Percentiles rank a stretch among this genome's conserved stretches.
These are phyloP conservation scores for Dendronephthya gigantea DNA, from an alignment of 64 coral and sea anemone genomes.

Conservation along the genomic window DNA sequence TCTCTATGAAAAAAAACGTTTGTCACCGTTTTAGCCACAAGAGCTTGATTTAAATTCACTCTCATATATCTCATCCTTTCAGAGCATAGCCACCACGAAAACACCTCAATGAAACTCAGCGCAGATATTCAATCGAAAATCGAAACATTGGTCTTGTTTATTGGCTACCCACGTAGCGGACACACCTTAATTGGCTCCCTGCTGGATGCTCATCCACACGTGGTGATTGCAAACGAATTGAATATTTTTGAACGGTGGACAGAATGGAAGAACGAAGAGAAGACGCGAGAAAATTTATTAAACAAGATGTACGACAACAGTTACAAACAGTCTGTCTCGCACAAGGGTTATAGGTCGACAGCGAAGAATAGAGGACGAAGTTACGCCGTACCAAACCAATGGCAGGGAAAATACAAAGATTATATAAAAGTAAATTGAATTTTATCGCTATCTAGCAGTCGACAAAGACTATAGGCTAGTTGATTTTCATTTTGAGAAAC, in stretches of 20 bases:
- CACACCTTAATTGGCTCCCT: slow-evolving; percentile 76
- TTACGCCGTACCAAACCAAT: slow-evolving; percentile 64
- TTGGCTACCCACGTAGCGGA: slow-evolving; percentile 82
- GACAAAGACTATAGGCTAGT: no score
- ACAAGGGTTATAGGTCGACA: slow-evolving; percentile 36
- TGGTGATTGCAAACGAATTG: slow-evolving; percentile 73
- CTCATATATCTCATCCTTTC: no score
- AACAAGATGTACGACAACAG: slow-evolving; percentile 70
- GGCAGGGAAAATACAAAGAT: slow-evolving; percentile 61
- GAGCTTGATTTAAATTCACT: no score
- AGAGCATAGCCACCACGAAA: no score
- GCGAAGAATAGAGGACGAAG: background rate
- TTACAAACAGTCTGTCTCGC: background rate
- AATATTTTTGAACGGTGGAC: slow-evolving; percentile 58
- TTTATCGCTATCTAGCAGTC: no score
- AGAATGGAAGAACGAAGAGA: slow-evolving; percentile 34
- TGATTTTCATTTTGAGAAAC: no score
- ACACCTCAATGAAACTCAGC: background rate
- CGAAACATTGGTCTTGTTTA: slow-evolving; percentile 59
- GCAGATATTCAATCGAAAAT: slow-evolving; percentile 19
- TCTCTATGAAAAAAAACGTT: no score
- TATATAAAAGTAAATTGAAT: slow-evolving; percentile 47
- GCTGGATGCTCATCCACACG: slow-evolving; percentile 77
- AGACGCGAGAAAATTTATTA: slow-evolving; percentile 75
- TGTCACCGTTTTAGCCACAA: no score